phyloP scores from a whole-genome alignment of 2,113 vertebrate genomes.

The Gulo gulo region DNA sequence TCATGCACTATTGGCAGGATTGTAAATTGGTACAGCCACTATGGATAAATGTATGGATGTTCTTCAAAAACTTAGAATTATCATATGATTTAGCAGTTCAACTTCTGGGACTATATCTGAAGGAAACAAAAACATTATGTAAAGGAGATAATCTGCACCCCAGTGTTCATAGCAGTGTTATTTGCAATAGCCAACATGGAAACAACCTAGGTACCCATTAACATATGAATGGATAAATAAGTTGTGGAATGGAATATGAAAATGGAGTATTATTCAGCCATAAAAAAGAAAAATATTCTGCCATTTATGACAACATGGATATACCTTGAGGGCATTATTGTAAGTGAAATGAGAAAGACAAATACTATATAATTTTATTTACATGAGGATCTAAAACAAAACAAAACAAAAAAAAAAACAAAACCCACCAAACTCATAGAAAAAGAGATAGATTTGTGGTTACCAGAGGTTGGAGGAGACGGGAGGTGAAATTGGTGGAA shows the following conservation, averaged over 20 bases:
- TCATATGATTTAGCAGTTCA: neutral
- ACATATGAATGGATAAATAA: neutral
- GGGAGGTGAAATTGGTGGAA: neutral
- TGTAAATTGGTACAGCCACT: neutral
- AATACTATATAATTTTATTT: neutral
- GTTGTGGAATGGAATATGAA: neutral
- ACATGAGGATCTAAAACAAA: neutral
- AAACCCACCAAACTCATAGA: neutral
- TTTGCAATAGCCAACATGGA: neutral
- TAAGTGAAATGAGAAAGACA: neutral
- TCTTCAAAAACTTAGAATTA: neutral
- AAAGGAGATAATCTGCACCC: neutral
- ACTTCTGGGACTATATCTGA: neutral
- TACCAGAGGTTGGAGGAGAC: neutral
- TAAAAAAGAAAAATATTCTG: neutral
- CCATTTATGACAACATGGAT: neutral
- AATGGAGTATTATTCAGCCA: neutral
- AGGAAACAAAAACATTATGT: neutral
- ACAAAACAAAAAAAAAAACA: neutral
- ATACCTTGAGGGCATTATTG: neutral
- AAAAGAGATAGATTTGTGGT: neutral
- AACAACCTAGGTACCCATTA: neutral
- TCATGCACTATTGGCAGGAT: neutral
- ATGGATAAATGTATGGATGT: neutral
- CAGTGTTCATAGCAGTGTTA: neutral